A percentile compares a stretch with the other conserved stretches of the same genome.
Conservation (phyloP, 1,140 invertebrate genomes). For the Drosophila mauritiana region DNA sequence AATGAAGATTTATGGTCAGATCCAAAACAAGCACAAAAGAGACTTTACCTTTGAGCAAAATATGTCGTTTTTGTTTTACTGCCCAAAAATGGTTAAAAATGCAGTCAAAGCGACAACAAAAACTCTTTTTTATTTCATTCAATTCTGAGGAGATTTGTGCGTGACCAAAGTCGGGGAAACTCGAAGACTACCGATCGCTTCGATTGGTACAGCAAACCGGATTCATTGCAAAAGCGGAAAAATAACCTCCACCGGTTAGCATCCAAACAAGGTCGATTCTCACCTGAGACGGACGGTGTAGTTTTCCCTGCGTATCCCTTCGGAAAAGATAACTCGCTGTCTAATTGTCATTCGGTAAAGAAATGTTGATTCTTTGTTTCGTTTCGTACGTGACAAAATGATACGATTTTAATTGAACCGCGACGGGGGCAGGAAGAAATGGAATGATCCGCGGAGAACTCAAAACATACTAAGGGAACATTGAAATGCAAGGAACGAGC, state of each 20-base stretch:
- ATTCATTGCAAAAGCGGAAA: conserved; percentile 34
- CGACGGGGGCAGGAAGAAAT: conserved; percentile 14
- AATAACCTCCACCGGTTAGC: conserved; percentile 8
- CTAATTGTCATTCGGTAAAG: conserved; percentile 68
- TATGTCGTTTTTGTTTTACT: conserved; percentile 80
- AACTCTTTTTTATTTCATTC: conserved; percentile 45
- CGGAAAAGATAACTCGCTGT: conserved; percentile 7
- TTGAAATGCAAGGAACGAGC: conserved; percentile 73
- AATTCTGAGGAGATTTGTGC: conserved; percentile 68
- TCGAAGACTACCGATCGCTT: conserved; percentile 3
- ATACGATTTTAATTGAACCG: conserved; percentile 21
- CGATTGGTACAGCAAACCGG: conserved; percentile 49
- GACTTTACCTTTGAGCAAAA: conserved; percentile 71
- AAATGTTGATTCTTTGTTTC: conserved; percentile 34
- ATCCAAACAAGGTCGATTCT: conserved; percentile 21
- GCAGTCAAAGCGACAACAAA: conserved; percentile 34
- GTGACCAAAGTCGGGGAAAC: conserved; percentile 55
- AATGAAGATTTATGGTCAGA: conserved; percentile 71
- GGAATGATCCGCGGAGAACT: conserved; percentile 17
- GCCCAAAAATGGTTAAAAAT: conserved; percentile 78
- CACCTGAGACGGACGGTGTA: background rate
- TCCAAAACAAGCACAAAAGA: conserved; percentile 55
- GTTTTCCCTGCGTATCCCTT: conserved; percentile 9
- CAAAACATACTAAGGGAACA: conserved; percentile 16
- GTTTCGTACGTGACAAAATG: conserved; percentile 72